phyloP scores from a whole-genome alignment of 2,113 vertebrate species.

The Nyctibius bracteatus region DNA sequence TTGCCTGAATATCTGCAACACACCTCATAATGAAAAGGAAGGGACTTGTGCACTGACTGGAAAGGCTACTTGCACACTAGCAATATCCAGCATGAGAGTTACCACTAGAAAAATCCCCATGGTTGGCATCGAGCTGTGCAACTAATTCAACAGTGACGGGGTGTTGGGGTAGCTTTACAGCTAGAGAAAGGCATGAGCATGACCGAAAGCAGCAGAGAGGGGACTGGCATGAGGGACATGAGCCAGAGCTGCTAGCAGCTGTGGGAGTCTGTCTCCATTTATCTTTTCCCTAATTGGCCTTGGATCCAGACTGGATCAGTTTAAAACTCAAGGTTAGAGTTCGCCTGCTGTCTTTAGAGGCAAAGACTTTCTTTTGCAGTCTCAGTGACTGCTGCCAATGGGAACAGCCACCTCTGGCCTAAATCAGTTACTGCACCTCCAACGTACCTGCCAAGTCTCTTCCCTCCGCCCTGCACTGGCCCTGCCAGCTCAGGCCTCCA shows the following conservation, averaged over 20 bases:
- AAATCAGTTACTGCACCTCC: not conserved
- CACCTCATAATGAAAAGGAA: not conserved
- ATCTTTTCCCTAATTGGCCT: not conserved
- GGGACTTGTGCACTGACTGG: not conserved
- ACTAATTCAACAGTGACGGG: not conserved
- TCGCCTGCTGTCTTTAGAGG: not conserved
- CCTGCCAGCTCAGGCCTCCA: not conserved
- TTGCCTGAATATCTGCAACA: not conserved
- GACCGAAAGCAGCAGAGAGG: not conserved
- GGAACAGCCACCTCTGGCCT: not conserved
- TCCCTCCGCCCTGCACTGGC: not conserved
- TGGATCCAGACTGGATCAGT: not conserved
- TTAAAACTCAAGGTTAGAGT: not conserved
- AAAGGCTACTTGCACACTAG: not conserved
- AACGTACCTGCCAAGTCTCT: not conserved
- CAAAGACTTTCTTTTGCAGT: not conserved
- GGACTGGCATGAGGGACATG: fast-evolving
- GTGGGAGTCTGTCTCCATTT: not conserved
- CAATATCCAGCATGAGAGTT: not conserved
- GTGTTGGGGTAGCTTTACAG: not conserved
- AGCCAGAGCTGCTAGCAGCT: not conserved
- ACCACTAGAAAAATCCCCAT: not conserved
- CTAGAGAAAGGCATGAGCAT: not conserved
- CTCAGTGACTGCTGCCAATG: not conserved
- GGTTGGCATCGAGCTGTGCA: not conserved